These are phyloP conservation scores for Nezara viridula DNA, from an alignment of 2,888 invertebrate species.

Conservation along the genomic window DNA sequence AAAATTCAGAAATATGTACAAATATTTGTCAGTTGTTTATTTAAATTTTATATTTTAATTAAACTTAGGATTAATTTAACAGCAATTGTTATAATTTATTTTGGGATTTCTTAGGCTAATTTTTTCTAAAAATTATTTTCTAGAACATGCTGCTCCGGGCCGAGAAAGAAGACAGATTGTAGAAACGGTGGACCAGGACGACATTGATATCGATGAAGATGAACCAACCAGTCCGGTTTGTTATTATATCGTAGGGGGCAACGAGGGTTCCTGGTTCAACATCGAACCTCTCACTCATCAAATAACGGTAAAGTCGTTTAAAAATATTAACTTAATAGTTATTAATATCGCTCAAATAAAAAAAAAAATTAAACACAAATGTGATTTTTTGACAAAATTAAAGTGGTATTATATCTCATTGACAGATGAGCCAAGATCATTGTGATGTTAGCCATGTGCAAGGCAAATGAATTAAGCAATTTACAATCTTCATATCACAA, in stretches of 20 bases:
- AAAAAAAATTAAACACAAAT: no score
- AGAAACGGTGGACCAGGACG: constrained; percentile 84
- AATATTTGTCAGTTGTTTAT: not conserved
- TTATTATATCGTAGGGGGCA: constrained; percentile 91
- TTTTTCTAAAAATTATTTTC: constrained; percentile 65
- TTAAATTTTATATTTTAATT: no score
- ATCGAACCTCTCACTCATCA: constrained; percentile 82
- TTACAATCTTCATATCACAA: no score
- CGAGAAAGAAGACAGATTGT: constrained; percentile 79
- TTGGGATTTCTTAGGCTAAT: not conserved
- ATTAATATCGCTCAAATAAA: no score
- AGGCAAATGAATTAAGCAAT: no score
- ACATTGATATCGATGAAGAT: constrained; percentile 82
- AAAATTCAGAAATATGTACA: not conserved
- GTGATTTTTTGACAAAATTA: no score
- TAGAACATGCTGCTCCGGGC: constrained; percentile 76
- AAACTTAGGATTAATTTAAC: not conserved
- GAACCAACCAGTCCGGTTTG: constrained; percentile 89
- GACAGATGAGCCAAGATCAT: no score
- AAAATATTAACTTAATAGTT: not conserved
- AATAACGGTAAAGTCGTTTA: constrained; percentile 73
- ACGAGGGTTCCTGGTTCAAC: constrained; percentile 79
- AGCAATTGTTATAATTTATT: not conserved
- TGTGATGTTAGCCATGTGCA: no score
- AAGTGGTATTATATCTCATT: no score